A percentile compares a stretch with the other conserved stretches of the same genome.
Evolutionary conservation across 2,888 invertebrate species (phyloP).

Genomic region (Xylocampa areola): DNA sequence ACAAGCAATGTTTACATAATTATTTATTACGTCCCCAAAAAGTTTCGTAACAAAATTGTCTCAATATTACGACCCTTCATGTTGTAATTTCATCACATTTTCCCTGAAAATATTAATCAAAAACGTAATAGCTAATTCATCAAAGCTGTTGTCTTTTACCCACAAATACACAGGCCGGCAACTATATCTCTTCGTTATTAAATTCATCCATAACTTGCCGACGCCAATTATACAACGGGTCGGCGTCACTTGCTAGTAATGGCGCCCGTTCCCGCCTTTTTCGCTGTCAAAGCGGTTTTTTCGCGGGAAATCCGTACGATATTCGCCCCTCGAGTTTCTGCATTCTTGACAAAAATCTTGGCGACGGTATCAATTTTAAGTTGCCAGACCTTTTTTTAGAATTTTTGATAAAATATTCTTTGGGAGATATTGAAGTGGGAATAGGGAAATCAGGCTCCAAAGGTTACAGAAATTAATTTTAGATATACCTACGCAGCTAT

Average conservation of each 20-base stretch:
- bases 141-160: constrained; percentile 56
- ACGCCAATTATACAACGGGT: constrained; percentile 74
- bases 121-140: constrained; percentile 42
- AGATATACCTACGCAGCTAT: constrained; percentile 14
- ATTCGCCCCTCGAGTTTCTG: constrained; percentile 66
- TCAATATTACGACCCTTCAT: constrained; percentile 1
- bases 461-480: constrained; percentile 36
- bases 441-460: constrained; percentile 32
- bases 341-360: constrained; percentile 60
- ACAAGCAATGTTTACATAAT: neutral
- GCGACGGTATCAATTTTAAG: constrained; percentile 60
- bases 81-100: constrained; percentile 20
- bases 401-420: constrained; percentile 57
- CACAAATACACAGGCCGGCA: constrained; percentile 52
- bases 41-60: neutral
- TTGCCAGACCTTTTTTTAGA: constrained; percentile 52
- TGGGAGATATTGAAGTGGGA: constrained; percentile 50
- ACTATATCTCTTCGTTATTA: constrained; percentile 63
- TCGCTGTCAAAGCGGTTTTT: constrained; percentile 88
- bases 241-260: constrained; percentile 92
- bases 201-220: constrained; percentile 75
- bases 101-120: constrained; percentile 30
- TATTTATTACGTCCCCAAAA: neutral
- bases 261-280: constrained; percentile 88
- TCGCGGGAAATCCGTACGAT: constrained; percentile 77